Evolutionary conservation across 2,113 vertebrate species (phyloP).

Genomic region (Heliornis fulica): DNA sequence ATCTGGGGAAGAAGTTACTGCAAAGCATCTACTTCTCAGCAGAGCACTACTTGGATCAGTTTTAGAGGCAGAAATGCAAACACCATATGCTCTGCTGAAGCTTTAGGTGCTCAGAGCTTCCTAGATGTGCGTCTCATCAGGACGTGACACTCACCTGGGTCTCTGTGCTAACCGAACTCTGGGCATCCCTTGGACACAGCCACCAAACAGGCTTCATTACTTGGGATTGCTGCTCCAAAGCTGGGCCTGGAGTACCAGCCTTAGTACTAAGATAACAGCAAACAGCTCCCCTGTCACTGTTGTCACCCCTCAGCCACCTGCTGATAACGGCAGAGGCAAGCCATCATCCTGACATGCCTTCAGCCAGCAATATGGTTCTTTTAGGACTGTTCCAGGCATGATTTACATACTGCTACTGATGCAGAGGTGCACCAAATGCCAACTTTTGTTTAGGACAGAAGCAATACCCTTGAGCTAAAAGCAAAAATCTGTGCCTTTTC

Average conservation of each 20-base stretch:
- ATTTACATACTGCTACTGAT: background rate
- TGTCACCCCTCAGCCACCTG: background rate
- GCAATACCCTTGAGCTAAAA: background rate
- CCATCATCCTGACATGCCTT: background rate
- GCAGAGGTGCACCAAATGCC: background rate
- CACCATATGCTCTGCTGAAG: background rate
- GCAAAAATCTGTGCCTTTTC: background rate
- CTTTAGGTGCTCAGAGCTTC: background rate
- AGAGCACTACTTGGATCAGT: background rate
- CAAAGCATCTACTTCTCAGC: background rate
- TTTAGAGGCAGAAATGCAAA: background rate
- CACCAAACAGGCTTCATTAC: accelerated
- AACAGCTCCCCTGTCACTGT: background rate
- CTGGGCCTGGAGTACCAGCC: background rate
- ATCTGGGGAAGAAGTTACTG: constrained; percentile 4
- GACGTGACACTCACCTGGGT: background rate
- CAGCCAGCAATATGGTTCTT: accelerated
- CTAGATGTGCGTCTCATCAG: background rate
- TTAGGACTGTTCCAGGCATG: background rate
- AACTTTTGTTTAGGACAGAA: background rate
- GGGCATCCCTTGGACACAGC: background rate
- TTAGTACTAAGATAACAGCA: background rate
- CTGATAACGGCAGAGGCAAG: background rate
- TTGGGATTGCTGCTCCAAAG: background rate
- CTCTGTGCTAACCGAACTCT: background rate